Percentiles rank a stretch among this genome's conserved stretches.
Evolutionary conservation across 92 coral and sea anemone species (phyloP).

Genomic region (Nematostella vectensis): DNA sequence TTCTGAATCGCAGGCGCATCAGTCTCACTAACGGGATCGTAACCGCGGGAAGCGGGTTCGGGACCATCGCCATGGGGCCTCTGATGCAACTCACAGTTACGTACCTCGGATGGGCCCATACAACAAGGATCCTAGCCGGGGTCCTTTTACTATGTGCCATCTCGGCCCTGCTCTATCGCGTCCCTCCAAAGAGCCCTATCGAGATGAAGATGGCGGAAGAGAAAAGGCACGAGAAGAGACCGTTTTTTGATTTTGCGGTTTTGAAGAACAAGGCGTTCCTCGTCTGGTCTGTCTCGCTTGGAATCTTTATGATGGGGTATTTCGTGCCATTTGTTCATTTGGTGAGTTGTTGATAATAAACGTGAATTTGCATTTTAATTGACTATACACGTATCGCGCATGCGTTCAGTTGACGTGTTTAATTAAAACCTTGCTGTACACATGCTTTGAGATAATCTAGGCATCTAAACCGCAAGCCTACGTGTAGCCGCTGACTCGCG

Average conservation of each 20-base stretch:
- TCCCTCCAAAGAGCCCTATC: constrained; percentile 27
- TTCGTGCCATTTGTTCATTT: constrained; percentile 91
- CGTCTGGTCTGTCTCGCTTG: constrained; percentile 71
- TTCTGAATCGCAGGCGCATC: constrained; percentile 84
- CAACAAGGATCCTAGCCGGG: constrained; percentile 74
- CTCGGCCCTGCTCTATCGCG: constrained; percentile 54
- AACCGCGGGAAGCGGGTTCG: constrained; percentile 94
- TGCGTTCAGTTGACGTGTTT: no score
- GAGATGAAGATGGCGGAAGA: constrained; percentile 5
- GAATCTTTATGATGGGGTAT: constrained; percentile 87
- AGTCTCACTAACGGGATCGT: constrained; percentile 86
- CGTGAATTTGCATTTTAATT: no score
- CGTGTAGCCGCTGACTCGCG: no score
- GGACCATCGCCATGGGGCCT: constrained; percentile 90
- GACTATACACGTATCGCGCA: no score
- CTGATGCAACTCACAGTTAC: constrained; percentile 58
- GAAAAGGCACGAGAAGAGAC: constrained; percentile 24
- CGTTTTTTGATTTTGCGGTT: constrained; percentile 64
- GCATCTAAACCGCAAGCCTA: no score
- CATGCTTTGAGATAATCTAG: no score
- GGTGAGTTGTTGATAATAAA: no score
- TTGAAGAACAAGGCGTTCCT: constrained; percentile 78
- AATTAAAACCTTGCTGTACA: no score
- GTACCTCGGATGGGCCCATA: constrained; percentile 60
- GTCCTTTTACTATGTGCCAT: constrained; percentile 51